These are phyloP conservation scores for Peromyscus melanophrys DNA, from an alignment of 2,797 vertebrate species.

Conservation along the genomic window DNA sequence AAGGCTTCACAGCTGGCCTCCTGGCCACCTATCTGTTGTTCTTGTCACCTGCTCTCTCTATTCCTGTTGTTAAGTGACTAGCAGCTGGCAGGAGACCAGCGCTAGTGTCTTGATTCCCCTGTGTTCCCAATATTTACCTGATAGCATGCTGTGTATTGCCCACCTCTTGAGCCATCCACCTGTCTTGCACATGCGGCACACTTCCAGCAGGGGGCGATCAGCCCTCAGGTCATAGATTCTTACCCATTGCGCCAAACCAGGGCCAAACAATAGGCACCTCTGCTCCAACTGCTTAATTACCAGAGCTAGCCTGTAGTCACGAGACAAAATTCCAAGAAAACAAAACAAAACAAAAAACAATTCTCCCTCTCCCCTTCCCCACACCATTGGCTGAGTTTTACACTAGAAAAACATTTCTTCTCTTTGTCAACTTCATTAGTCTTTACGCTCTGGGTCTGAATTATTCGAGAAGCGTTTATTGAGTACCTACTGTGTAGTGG, in stretches of 20 bases:
- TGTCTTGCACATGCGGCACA: neutral
- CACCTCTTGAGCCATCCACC: neutral
- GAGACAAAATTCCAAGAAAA: neutral
- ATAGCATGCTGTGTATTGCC: neutral
- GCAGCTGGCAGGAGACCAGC: too few relatives aligned
- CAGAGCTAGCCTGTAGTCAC: neutral
- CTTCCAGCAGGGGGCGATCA: conserved; percentile 64
- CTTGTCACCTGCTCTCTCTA: neutral
- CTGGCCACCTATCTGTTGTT: neutral
- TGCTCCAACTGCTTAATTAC: neutral
- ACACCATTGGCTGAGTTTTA: neutral
- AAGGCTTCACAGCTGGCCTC: neutral
- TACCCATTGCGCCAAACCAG: neutral
- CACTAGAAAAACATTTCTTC: neutral
- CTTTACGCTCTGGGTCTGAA: neutral
- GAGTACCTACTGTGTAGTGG: neutral
- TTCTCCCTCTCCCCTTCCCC: neutral
- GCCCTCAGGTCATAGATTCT: neutral
- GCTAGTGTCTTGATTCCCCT: neutral
- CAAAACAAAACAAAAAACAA: neutral
- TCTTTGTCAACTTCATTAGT: neutral
- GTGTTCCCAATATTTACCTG: neutral
- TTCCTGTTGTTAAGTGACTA: neutral
- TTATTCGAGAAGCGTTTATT: neutral
- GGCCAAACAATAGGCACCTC: neutral